These are phyloP conservation scores for Chionodraco myersi DNA, from an alignment of 2,113 vertebrate species.

Conservation along the genomic window DNA sequence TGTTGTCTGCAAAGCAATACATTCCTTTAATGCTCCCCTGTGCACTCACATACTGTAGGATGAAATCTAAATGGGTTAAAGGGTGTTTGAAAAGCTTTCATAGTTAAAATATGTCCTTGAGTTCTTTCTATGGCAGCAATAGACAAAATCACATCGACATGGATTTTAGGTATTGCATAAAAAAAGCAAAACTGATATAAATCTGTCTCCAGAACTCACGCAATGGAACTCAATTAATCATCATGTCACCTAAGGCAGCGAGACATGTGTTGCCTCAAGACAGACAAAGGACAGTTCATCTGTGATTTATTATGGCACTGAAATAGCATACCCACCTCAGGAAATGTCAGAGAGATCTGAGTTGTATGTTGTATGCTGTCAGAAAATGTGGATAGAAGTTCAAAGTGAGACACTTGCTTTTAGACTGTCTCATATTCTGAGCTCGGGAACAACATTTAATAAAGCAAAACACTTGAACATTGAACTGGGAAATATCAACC, in stretches of 20 bases:
- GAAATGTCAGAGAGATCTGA: not conserved
- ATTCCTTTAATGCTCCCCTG: not conserved
- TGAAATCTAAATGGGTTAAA: not conserved
- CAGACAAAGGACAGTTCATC: not conserved
- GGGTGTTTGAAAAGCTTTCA: conserved; percentile 5
- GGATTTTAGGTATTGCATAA: not conserved
- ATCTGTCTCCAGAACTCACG: not conserved
- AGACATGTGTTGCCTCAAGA: not conserved
- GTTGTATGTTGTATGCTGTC: not conserved
- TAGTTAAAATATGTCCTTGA: conserved; percentile 21
- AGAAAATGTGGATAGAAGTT: not conserved
- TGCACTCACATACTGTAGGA: not conserved
- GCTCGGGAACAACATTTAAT: not conserved
- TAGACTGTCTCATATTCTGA: not conserved
- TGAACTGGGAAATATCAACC: not conserved
- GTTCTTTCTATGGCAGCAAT: not conserved
- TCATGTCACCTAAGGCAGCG: conserved; percentile 1
- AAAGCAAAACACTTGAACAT: not conserved
- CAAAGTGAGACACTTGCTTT: not conserved
- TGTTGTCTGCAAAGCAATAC: conserved; percentile 4
- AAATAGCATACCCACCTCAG: not conserved
- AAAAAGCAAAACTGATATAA: conserved; percentile 7
- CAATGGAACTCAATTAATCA: not conserved
- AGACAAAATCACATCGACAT: not conserved
- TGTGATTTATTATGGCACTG: conserved; percentile 6